These are phyloP conservation scores for Coregonus ussuriensis DNA, from an alignment of 2,797 vertebrate genomes.

Conservation along the genomic window DNA sequence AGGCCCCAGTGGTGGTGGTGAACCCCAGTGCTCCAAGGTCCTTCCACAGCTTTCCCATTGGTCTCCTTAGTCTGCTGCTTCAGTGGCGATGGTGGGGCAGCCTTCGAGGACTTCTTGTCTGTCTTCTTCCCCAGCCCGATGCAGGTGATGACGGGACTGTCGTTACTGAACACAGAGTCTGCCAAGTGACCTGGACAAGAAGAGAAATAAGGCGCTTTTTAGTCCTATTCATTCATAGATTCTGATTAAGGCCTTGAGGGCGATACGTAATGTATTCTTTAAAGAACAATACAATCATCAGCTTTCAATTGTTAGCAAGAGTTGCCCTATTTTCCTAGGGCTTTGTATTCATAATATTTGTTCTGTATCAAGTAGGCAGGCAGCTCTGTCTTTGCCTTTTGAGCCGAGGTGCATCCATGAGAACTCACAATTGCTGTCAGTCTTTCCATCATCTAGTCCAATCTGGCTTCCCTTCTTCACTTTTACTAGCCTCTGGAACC, in stretches of 20 bases:
- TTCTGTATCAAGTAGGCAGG: neutral
- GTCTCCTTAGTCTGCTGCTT: slow-evolving; percentile 48
- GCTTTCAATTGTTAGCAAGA: neutral
- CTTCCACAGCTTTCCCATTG: slow-evolving; percentile 51
- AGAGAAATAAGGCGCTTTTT: neutral
- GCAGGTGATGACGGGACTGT: slow-evolving; percentile 73
- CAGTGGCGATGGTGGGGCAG: neutral
- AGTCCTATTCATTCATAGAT: neutral
- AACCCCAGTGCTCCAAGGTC: slow-evolving; percentile 43
- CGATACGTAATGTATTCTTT: neutral
- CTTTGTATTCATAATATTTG: neutral
- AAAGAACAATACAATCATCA: neutral
- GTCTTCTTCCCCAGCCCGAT: slow-evolving; percentile 78
- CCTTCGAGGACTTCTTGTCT: slow-evolving; percentile 69
- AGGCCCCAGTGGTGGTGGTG: slow-evolving; percentile 65
- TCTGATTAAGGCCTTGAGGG: neutral
- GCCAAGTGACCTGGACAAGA: slow-evolving; percentile 56
- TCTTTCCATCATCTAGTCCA: slow-evolving; percentile 64
- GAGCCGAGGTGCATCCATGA: accelerated
- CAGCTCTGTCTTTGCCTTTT: neutral
- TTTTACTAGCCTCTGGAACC: slow-evolving; percentile 78
- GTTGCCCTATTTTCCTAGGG: neutral
- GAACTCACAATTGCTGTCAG: slow-evolving; percentile 48
- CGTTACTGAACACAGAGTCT: slow-evolving; percentile 61
- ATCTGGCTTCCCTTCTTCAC: slow-evolving; percentile 68